Conservation (phyloP, 2,888 invertebrate genomes). For the Aporophyla lueneburgensis region DNA sequence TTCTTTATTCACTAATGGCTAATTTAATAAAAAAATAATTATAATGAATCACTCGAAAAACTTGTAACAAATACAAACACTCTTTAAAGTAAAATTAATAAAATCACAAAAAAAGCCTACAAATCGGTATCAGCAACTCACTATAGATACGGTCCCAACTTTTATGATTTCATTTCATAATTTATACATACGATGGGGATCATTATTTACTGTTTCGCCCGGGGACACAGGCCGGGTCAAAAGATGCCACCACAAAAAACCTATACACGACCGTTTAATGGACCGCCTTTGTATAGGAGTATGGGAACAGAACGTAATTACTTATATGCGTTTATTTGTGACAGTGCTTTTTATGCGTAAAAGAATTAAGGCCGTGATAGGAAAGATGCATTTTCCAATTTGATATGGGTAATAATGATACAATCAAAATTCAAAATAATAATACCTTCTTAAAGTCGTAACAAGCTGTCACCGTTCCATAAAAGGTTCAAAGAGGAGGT, state of each 20-base stretch:
- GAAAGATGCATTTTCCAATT: conserved; percentile 9
- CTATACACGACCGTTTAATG: conserved; percentile 76
- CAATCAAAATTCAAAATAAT: too few relatives aligned
- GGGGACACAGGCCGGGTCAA: conserved; percentile 80
- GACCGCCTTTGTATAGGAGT: conserved; percentile 70
- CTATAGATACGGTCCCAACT: conserved; percentile 68
- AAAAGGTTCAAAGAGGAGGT: too few relatives aligned
- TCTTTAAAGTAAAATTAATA: not conserved
- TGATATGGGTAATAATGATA: too few relatives aligned
- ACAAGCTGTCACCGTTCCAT: too few relatives aligned
- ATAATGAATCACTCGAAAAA: too few relatives aligned
- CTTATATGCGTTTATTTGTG: conserved; percentile 67
- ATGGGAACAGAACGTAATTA: conserved; percentile 74
- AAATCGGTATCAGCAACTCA: conserved; percentile 67
- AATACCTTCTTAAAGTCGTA: too few relatives aligned
- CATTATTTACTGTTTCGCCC: conserved; percentile 86
- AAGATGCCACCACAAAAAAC: conserved; percentile 82
- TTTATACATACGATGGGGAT: conserved; percentile 81
- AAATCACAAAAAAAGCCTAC: not conserved
- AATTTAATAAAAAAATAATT: not conserved
- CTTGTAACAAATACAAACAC: not conserved
- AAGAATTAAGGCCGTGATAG: conserved; percentile 26
- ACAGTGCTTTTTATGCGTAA: conserved; percentile 47
- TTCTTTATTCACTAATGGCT: too few relatives aligned
- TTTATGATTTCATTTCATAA: conserved; percentile 85